Evolutionary conservation across 2,888 invertebrate genomes (phyloP).

Genomic region (Chalcosyrphus nemorum): DNA sequence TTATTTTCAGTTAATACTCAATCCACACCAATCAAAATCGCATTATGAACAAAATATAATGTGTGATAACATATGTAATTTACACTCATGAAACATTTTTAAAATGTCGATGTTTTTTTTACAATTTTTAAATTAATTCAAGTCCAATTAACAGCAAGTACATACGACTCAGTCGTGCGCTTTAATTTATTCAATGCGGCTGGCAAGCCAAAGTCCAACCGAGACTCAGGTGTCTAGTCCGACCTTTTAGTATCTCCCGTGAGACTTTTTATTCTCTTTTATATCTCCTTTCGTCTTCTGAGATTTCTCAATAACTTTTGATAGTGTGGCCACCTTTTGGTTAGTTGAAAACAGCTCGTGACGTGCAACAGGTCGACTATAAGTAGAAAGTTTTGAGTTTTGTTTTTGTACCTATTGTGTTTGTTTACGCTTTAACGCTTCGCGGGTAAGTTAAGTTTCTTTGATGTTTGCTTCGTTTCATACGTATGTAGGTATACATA

Average conservation of each 20-base stretch:
- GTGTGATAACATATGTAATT: no score
- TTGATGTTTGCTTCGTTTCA: background rate
- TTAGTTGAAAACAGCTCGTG: constrained; percentile 36
- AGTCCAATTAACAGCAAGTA: no score
- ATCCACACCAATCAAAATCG: no score
- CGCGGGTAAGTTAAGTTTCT: background rate
- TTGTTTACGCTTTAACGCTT: constrained; percentile 24
- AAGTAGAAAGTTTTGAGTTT: constrained; percentile 9
- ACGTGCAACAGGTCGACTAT: constrained; percentile 43
- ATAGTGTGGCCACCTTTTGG: background rate
- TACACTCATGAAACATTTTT: no score
- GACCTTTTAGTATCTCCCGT: constrained; percentile 18
- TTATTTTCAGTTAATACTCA: no score
- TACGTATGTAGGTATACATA: no score
- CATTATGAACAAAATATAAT: no score
- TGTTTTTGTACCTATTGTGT: constrained; percentile 7
- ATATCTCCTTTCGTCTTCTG: background rate
- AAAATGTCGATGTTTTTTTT: no score
- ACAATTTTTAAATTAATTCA: no score
- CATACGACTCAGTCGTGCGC: no score
- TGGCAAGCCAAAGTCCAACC: background rate
- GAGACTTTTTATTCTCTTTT: background rate
- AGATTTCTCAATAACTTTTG: constrained; percentile 6
- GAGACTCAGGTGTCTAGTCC: constrained; percentile 21
- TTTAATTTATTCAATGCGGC: background rate